Evolutionary conservation across 1,140 invertebrate genomes (phyloP).

Genomic region (Cyclargus thomasi): DNA sequence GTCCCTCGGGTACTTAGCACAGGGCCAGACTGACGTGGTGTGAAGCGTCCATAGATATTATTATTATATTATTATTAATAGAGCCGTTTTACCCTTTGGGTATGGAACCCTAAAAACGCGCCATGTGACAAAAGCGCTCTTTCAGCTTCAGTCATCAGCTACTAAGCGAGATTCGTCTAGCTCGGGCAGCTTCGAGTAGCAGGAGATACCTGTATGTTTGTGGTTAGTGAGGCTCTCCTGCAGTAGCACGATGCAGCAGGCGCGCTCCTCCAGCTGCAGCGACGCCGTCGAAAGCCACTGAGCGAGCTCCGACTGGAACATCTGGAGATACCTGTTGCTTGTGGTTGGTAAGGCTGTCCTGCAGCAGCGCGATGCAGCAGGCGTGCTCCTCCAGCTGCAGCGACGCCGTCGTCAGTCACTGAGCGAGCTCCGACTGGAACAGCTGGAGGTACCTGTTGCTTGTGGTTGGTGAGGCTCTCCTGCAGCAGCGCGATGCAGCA

Average conservation of each 20-base stretch:
- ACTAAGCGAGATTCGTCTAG: conserved; percentile 59
- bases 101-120: too few relatives aligned
- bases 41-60: too few relatives aligned
- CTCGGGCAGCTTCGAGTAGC: too few relatives aligned
- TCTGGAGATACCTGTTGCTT: conserved; percentile 50
- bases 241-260: conserved; percentile 61
- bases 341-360: conserved; percentile 61
- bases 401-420: conserved; percentile 52
- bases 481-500: conserved; percentile 64
- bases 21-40: too few relatives aligned
- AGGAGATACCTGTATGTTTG: conserved; percentile 52
- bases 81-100: too few relatives aligned
- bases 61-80: too few relatives aligned
- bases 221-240: conserved; percentile 64
- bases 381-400: conserved; percentile 60
- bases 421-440: conserved; percentile 58
- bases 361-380: conserved; percentile 60
- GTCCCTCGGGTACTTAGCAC: too few relatives aligned
- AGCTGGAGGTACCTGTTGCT: conserved; percentile 51
- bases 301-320: conserved; percentile 59
- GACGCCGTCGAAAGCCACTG: conserved; percentile 56
- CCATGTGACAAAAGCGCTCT: conserved; percentile 61
- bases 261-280: conserved; percentile 57
- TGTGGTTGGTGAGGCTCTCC: conserved; percentile 61
- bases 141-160: conserved; percentile 62